phyloP scores from a whole-genome alignment of 2,888 invertebrate species.

The Timandra comae region DNA sequence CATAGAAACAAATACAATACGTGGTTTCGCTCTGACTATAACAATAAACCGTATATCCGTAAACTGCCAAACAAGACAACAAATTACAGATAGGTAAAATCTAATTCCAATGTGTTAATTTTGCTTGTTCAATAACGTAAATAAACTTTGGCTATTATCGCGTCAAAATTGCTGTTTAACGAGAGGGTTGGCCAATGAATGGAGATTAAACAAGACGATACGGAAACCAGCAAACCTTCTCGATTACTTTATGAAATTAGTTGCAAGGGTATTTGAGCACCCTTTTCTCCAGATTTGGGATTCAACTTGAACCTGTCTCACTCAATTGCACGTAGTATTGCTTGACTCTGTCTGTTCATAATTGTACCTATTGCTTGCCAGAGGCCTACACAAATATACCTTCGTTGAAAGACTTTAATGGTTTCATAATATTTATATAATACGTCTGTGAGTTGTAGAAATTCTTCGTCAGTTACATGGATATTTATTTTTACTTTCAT shows the following conservation, averaged over 20 bases:
- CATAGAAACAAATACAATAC: too few relatives aligned
- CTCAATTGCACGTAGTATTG: not conserved
- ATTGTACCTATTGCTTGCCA: too few relatives aligned
- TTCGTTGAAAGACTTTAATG: too few relatives aligned
- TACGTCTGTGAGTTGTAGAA: too few relatives aligned
- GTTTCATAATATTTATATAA: too few relatives aligned
- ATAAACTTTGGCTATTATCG: constrained; percentile 66
- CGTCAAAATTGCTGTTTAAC: constrained; percentile 67
- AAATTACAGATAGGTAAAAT: constrained; percentile 28
- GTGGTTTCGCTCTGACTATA: too few relatives aligned
- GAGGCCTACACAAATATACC: too few relatives aligned
- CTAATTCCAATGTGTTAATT: constrained; percentile 52
- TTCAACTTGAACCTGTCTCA: constrained; percentile 5
- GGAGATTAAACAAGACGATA: constrained; percentile 69
- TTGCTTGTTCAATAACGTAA: constrained; percentile 51
- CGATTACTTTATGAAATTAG: constrained; percentile 67
- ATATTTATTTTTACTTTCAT: too few relatives aligned
- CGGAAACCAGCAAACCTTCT: constrained; percentile 51
- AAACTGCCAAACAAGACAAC: not conserved
- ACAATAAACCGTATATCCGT: too few relatives aligned
- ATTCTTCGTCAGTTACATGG: too few relatives aligned
- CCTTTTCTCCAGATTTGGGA: constrained; percentile 3
- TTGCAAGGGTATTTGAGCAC: constrained; percentile 33
- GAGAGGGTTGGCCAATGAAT: constrained; percentile 62
- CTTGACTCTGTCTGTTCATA: too few relatives aligned